phyloP scores from a whole-genome alignment of 2,797 vertebrate species.

The Coreius guichenoti region DNA sequence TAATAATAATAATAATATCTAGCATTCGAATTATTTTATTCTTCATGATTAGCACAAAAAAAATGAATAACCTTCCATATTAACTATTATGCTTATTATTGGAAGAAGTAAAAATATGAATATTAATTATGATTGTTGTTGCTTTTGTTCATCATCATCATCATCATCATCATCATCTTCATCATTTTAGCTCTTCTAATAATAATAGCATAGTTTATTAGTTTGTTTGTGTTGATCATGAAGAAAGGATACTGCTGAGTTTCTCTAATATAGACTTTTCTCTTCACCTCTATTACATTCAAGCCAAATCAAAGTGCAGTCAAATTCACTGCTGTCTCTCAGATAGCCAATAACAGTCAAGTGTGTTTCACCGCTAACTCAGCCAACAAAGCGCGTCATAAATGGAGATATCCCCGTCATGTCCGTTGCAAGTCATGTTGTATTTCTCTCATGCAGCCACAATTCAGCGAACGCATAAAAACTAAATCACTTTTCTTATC shows the following conservation, averaged over 20 bases:
- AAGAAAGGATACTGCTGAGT: background rate
- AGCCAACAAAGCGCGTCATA: slow-evolving; percentile 61
- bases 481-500: slow-evolving; percentile 52
- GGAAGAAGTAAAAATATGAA: background rate
- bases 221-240: background rate
- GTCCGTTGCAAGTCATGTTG: slow-evolving; percentile 63
- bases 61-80: background rate
- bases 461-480: slow-evolving; percentile 49
- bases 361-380: slow-evolving; percentile 14
- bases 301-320: slow-evolving; percentile 9
- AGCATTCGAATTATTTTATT: background rate
- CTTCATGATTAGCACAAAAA: background rate
- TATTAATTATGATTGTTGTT: too few species aligned
- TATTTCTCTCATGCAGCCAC: slow-evolving; percentile 58
- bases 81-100: background rate
- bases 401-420: slow-evolving; percentile 63
- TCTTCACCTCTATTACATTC: background rate
- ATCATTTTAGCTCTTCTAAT: background rate
- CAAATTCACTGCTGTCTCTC: background rate
- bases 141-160: background rate
- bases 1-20: background rate
- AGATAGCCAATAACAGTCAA: background rate
- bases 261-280: background rate
- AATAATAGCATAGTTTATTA: background rate
- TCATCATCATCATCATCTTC: background rate